Evolutionary conservation across 2,113 vertebrate species (phyloP).

Genomic region (Nansenia antarctica): DNA sequence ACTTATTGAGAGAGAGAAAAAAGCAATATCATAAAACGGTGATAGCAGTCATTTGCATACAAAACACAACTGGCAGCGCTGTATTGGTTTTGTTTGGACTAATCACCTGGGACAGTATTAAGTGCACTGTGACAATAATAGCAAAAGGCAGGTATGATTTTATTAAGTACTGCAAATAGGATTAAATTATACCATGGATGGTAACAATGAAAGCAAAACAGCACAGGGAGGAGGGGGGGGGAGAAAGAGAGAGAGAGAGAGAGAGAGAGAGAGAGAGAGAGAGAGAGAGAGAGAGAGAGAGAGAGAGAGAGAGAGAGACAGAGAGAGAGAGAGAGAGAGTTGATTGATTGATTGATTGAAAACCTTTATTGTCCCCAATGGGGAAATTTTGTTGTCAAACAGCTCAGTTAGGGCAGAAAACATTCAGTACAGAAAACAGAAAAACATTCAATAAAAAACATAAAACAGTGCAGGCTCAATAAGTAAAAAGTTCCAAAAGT

Average conservation of each 20-base stretch:
- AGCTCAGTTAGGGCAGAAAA: too few species aligned
- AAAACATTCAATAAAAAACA: too few species aligned
- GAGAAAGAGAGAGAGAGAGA: neutral
- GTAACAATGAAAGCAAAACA: neutral
- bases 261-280: neutral
- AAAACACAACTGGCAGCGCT: slow-evolving; percentile 29
- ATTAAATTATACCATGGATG: slow-evolving; percentile 41
- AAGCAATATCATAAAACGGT: slow-evolving; percentile 15
- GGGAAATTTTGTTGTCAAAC: too few species aligned
- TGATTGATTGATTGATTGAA: too few species aligned
- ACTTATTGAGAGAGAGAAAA: slow-evolving; percentile 7
- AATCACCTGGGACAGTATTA: slow-evolving; percentile 39
- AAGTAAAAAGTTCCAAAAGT: too few species aligned
- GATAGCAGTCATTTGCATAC: slow-evolving; percentile 35
- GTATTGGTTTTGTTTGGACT: slow-evolving; percentile 31
- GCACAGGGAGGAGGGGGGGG: neutral
- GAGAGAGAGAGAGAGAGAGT: neutral
- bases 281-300: neutral
- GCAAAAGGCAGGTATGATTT: slow-evolving; percentile 40
- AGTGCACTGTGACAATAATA: slow-evolving; percentile 35
- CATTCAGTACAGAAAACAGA: too few species aligned
- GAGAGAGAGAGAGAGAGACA: neutral
- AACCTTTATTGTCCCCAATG: too few species aligned
- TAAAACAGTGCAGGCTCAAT: too few species aligned
- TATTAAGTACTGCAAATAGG: slow-evolving; percentile 36